A percentile compares a stretch with the other conserved stretches of the same genome.
Conservation (phyloP, 1,140 invertebrate species). For the Trissolcus basalis region DNA sequence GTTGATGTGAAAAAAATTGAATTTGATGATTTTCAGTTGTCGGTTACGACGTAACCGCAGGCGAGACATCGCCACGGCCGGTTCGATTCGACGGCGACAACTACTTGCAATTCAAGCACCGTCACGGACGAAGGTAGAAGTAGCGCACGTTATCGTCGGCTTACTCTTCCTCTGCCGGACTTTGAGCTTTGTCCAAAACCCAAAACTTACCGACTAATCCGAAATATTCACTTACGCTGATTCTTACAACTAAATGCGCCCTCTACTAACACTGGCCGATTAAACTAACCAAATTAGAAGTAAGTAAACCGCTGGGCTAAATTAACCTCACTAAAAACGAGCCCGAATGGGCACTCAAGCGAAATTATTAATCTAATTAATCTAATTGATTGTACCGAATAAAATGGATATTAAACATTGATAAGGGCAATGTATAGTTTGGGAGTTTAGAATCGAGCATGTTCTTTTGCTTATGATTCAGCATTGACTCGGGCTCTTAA, state of each 20-base stretch:
- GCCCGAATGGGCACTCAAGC: too few species aligned
- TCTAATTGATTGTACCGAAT: too few species aligned
- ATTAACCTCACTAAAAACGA: too few species aligned
- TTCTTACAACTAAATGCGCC: constrained; percentile 66
- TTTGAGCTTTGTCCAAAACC: not conserved
- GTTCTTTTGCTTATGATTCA: constrained; percentile 28
- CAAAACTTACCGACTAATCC: constrained; percentile 26
- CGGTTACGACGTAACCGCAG: constrained; percentile 71
- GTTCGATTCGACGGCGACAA: constrained; percentile 81
- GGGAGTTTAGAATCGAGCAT: constrained; percentile 2
- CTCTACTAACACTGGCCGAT: constrained; percentile 73
- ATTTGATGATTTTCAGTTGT: constrained; percentile 63
- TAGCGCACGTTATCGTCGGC: constrained; percentile 21
- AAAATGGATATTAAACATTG: constrained; percentile 20
- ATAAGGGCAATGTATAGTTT: constrained; percentile 1
- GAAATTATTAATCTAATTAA: too few species aligned
- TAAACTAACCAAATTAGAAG: constrained; percentile 72
- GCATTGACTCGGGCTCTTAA: constrained; percentile 26
- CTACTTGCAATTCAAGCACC: constrained; percentile 80
- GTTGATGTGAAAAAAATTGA: not conserved
- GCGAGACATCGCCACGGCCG: constrained; percentile 77
- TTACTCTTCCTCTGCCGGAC: constrained; percentile 25
- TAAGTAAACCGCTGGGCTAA: not conserved
- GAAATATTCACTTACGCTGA: constrained; percentile 50
- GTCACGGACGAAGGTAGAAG: constrained; percentile 77